Conservation (phyloP, 1,140 invertebrate genomes). For the Aphidius ervi region DNA sequence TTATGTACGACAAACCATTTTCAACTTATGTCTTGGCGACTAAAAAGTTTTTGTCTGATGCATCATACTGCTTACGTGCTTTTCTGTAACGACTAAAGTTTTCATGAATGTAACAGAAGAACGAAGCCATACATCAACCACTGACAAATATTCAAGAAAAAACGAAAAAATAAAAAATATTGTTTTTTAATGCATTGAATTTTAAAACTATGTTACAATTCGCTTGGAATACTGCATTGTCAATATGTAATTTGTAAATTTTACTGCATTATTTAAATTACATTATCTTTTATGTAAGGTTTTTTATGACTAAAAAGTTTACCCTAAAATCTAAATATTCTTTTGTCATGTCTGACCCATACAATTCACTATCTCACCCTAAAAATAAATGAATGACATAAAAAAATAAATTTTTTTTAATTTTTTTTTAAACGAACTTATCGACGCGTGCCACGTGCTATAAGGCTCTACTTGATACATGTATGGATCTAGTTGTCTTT, state of each 20-base stretch:
- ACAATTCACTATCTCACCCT: too few species aligned
- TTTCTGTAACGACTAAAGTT: constrained; percentile 15
- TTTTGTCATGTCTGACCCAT: too few species aligned
- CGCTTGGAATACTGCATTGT: neutral
- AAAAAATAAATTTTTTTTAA: too few species aligned
- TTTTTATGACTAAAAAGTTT: too few species aligned
- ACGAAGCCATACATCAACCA: constrained; percentile 24
- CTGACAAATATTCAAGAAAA: constrained; percentile 27
- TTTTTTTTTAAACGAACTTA: constrained; percentile 33
- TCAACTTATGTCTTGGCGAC: constrained; percentile 1
- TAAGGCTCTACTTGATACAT: constrained; percentile 14
- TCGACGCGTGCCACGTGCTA: constrained; percentile 29
- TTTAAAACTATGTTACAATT: constrained; percentile 1
- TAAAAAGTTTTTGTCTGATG: constrained; percentile 23
- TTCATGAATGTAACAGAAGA: neutral
- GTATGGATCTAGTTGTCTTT: neutral
- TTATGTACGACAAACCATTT: constrained; percentile 4
- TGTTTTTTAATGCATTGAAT: constrained; percentile 13
- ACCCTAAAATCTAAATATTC: too few species aligned
- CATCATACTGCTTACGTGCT: constrained; percentile 11
- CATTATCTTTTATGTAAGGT: constrained; percentile 7
- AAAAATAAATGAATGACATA: too few species aligned
- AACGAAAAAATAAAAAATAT: too few species aligned
- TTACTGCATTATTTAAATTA: too few species aligned
- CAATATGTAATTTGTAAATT: too few species aligned